Conservation (phyloP, 2,113 vertebrate species). For the Pseudopipra pipra region DNA sequence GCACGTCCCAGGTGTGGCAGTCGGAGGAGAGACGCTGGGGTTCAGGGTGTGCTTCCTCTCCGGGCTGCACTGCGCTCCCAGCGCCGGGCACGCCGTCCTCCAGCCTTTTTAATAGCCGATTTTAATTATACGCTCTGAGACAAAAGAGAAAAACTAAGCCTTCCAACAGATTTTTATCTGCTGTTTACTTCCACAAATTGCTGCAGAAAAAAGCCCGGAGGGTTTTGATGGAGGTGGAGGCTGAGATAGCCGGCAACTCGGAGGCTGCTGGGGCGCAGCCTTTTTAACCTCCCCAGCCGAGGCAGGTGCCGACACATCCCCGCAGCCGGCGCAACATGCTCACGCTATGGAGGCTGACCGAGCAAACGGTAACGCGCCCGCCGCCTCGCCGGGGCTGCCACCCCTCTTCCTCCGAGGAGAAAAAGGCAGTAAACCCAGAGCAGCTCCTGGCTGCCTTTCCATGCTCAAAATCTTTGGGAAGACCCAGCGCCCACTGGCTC, state of each 20-base stretch:
- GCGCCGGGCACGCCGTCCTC: background rate
- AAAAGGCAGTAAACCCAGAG: background rate
- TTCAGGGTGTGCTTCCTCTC: slow-evolving; percentile 40
- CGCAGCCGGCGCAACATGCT: slow-evolving; percentile 47
- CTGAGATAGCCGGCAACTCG: slow-evolving; percentile 62
- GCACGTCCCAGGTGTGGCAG: slow-evolving; percentile 39
- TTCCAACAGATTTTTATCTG: slow-evolving; percentile 59
- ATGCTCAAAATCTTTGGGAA: background rate
- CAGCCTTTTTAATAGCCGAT: background rate
- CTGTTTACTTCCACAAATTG: slow-evolving; percentile 64
- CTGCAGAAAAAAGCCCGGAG: slow-evolving; percentile 52
- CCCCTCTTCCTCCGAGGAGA: background rate
- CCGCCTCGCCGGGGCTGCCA: background rate
- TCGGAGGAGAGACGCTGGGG: background rate
- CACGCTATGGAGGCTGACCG: slow-evolving; percentile 62
- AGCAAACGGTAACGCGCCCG: slow-evolving; percentile 75
- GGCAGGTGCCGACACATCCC: slow-evolving; percentile 78
- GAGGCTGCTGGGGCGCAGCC: slow-evolving; percentile 58
- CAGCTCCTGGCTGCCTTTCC: background rate
- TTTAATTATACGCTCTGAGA: slow-evolving; percentile 27
- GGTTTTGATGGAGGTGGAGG: slow-evolving; percentile 75
- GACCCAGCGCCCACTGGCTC: background rate
- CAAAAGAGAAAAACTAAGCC: slow-evolving; percentile 11
- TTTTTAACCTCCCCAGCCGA: slow-evolving; percentile 49
- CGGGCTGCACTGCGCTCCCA: background rate